A percentile compares a stretch with the other conserved stretches of the same genome.
Evolutionary conservation across 2,888 invertebrate species (phyloP).

Genomic region (Hemicrepidius hirtus): DNA sequence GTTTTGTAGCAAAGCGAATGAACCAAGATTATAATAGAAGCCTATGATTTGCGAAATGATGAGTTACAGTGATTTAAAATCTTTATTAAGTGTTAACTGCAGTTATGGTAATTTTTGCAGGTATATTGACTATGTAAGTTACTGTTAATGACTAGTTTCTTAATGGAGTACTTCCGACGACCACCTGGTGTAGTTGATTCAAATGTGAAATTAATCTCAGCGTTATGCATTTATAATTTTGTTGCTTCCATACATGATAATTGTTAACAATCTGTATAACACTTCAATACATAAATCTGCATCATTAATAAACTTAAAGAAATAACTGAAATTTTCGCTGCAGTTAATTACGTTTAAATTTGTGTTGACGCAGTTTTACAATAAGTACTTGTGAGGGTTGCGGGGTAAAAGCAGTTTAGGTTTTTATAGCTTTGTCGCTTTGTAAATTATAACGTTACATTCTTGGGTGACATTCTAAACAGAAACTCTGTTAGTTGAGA

Average conservation of each 20-base stretch:
- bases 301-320: background rate
- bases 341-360: background rate
- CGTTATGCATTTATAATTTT: conserved; percentile 36
- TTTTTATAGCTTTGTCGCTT: conserved; percentile 15
- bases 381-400: background rate
- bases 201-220: conserved; percentile 33
- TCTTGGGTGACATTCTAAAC: conserved; percentile 22
- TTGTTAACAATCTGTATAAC: too few relatives aligned
- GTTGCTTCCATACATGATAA: background rate
- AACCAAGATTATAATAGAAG: background rate
- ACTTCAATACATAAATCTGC: too few relatives aligned
- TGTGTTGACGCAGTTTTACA: background rate
- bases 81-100: conserved; percentile 43
- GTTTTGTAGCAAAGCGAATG: conserved; percentile 9
- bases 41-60: conserved; percentile 12
- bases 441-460: conserved; percentile 9
- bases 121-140: conserved; percentile 41
- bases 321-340: background rate
- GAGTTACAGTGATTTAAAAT: conserved; percentile 34
- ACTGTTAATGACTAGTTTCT: conserved; percentile 42
- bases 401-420: background rate
- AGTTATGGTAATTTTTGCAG: conserved; percentile 40
- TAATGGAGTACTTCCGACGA: conserved; percentile 48
- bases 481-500: conserved; percentile 25
- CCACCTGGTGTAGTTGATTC: conserved; percentile 44